Base-by-base conservation (phyloP, 2,888 invertebrate species). In the Cryptus viduatorius region DNA sequence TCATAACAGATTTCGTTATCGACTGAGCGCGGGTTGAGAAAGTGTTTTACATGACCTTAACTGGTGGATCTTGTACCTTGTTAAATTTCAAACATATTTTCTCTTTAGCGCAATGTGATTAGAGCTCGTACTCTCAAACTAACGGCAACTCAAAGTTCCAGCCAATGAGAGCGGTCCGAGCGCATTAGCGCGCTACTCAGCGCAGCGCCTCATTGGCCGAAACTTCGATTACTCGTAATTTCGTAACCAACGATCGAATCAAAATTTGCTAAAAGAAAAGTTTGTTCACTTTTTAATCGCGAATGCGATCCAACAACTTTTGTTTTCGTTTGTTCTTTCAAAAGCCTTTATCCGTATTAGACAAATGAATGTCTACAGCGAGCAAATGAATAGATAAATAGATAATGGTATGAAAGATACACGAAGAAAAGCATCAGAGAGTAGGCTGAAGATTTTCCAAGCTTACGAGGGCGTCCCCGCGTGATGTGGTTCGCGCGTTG, bases 401-500 rank as follows among this genome's bases (percentile, higher is more conserved):
- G 42, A 56, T 8, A 37, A 29, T 37, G 1, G 24, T n/a, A 19
- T 12, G 46, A 50, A 50, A 7, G 65, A n/a, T 69, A 50, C 37
- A 8, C 37, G 37, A 37, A 24, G 44, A 53, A 50, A 59, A 48
- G 48, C 14, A 56, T 73, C 56, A 56, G 53, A 73, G 56, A 56
- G 56, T 61, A 61, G 29, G 31, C 61, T 61, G 29, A 29, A n/a
- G 29, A 29, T 61, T 61, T 61, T 31, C 65, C 16, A 65, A 42
- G 29, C n/a, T 29, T 16, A 65, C 65, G 64, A 48, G 48, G 64
- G 61, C 31, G 61, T 29, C 8, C 65, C 75, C 4, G 75, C 75
- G 75, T 76, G 65, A 76, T 65, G 37, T 31, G 61, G 61, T 50
- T 65, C 65, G 65, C 65, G 50, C 76, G 64, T 64, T 64, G 76